Percentiles rank a stretch among this genome's conserved stretches.
Conservation (phyloP, 2,113 vertebrate genomes). For the Vulpes vulpes region DNA sequence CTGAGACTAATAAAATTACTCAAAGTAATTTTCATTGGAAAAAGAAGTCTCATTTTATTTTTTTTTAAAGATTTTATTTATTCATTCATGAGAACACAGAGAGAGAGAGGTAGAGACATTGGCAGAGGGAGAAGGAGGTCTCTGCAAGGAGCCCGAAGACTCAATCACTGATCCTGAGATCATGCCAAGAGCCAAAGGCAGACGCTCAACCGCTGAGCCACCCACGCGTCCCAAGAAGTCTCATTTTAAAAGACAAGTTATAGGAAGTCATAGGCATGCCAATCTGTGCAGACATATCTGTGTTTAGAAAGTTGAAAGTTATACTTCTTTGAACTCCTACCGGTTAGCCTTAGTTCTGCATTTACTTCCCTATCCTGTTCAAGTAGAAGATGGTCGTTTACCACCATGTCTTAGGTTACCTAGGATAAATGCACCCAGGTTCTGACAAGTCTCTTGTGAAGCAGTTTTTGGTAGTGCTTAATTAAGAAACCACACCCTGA, state of each 20-base stretch:
- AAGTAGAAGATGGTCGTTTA: neutral
- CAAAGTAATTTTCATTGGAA: neutral
- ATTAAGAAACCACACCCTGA: neutral
- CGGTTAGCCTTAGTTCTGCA: neutral
- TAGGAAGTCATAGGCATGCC: neutral
- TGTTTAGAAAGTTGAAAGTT: slow-evolving; percentile 9
- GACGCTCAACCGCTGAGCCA: too few relatives aligned
- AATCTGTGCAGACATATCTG: neutral
- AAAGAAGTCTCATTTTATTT: neutral
- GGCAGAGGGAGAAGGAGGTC: too few relatives aligned
- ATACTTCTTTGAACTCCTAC: neutral
- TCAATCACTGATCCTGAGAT: too few relatives aligned
- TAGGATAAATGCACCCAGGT: too few relatives aligned
- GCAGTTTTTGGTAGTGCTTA: neutral
- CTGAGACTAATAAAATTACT: neutral
- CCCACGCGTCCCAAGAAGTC: neutral
- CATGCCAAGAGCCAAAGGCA: too few relatives aligned
- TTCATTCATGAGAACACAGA: too few relatives aligned
- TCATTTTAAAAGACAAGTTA: neutral
- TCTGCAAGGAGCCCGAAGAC: too few relatives aligned
- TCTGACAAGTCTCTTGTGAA: neutral
- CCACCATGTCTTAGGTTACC: neutral
- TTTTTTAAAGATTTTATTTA: too few relatives aligned
- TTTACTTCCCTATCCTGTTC: neutral
- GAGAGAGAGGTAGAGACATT: too few relatives aligned